phyloP scores from a whole-genome alignment of 2,113 vertebrate species.

The Orycteropus afer region DNA sequence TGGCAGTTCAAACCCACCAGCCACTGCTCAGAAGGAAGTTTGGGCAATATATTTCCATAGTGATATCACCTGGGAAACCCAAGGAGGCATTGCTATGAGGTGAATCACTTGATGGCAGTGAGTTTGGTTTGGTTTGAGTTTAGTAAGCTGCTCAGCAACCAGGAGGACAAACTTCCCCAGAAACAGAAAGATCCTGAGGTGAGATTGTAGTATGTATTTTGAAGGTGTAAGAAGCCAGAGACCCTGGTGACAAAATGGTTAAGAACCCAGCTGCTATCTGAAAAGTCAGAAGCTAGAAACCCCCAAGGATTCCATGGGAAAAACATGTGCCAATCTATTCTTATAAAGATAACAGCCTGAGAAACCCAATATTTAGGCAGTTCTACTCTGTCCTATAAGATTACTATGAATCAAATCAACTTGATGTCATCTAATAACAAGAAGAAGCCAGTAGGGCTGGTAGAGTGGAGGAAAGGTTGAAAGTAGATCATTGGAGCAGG shows the following conservation, averaged over 20 bases:
- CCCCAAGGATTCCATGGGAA: not conserved
- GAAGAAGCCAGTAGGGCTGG: not conserved
- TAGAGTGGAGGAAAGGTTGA: not conserved
- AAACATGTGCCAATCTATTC: not conserved
- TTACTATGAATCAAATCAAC: not conserved
- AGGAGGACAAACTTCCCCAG: not conserved
- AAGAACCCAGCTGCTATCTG: not conserved
- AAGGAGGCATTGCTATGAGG: no score
- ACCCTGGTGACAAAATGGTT: not conserved
- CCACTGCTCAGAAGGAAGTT: no score
- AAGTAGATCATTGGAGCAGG: not conserved
- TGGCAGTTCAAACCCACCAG: no score
- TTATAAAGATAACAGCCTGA: not conserved
- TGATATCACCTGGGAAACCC: no score
- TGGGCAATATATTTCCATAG: no score
- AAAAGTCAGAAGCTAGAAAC: not conserved
- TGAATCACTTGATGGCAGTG: no score
- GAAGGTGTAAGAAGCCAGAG: not conserved
- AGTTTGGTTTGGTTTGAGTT: no score
- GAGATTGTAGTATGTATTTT: not conserved
- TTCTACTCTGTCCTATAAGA: not conserved
- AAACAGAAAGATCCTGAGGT: not conserved
- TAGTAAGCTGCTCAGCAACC: not conserved
- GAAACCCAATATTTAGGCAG: not conserved
- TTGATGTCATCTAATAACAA: not conserved